These are phyloP conservation scores for human DNA, from an alignment of 2,113 vertebrate species.

Conservation along the genomic window DNA sequence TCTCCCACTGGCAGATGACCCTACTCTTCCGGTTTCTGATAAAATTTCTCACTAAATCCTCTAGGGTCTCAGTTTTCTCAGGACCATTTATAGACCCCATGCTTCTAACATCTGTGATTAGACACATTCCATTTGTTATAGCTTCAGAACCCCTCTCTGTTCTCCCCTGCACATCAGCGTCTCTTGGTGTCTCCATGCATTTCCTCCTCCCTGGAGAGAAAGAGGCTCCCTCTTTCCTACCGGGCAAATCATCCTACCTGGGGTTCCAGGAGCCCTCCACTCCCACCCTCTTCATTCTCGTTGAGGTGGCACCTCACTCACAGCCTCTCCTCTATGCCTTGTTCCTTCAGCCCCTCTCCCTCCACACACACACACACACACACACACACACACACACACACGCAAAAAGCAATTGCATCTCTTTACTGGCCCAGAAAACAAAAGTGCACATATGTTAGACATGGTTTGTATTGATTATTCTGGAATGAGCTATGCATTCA, in stretches of 20 bases:
- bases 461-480: neutral
- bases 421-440: too few relatives aligned
- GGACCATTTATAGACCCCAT: neutral
- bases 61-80: neutral
- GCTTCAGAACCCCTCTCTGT: neutral
- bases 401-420: too few relatives aligned
- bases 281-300: too few relatives aligned
- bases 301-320: accelerated
- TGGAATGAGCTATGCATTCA: neutral
- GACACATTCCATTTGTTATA: neutral
- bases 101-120: neutral
- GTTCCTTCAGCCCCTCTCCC: neutral
- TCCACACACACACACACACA: neutral
- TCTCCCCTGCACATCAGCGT: neutral
- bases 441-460: neutral
- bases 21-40: neutral
- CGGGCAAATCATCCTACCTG: accelerated
- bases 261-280: too few relatives aligned
- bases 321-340: neutral
- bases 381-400: too few relatives aligned
- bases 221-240: accelerated
- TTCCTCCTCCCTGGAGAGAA: neutral
- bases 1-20: neutral
- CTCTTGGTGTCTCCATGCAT: neutral
- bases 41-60: neutral